A percentile compares a stretch with the other conserved stretches of the same genome.
These are phyloP conservation scores for Spodoptera littoralis DNA, from an alignment of 2,888 invertebrate genomes.

Conservation along the genomic window DNA sequence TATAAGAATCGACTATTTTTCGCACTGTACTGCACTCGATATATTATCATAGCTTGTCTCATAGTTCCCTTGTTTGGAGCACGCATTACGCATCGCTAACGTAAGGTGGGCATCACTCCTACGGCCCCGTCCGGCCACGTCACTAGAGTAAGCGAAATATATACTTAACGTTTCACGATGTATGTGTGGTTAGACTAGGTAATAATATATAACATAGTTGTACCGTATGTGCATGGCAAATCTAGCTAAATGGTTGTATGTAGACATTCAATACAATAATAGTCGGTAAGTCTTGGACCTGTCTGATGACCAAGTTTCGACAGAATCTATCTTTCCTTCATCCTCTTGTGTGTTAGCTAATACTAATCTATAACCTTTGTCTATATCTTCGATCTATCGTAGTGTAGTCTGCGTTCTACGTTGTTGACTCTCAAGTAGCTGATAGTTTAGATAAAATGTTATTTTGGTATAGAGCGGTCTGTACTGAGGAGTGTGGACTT, in stretches of 20 bases:
- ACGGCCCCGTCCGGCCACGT: conserved; percentile 75
- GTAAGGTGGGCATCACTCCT: conserved; percentile 72
- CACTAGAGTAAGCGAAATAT: conserved; percentile 68
- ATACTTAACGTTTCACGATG: conserved; percentile 75
- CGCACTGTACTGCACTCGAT: conserved; percentile 81
- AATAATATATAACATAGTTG: conserved; percentile 74
- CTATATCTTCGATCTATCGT: conserved; percentile 75
- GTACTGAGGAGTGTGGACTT: conserved; percentile 65
- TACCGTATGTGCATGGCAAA: conserved; percentile 84
- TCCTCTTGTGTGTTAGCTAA: conserved; percentile 60
- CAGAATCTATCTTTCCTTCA: conserved; percentile 56
- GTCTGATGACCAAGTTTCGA: conserved; percentile 59
- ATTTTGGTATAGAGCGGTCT: conserved; percentile 82
- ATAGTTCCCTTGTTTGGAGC: conserved; percentile 72
- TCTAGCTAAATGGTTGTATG: conserved; percentile 86
- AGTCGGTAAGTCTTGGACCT: conserved; percentile 68
- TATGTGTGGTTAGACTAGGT: conserved; percentile 86
- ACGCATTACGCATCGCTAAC: conserved; percentile 71
- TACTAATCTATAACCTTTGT: conserved; percentile 68
- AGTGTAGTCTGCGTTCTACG: conserved; percentile 81
- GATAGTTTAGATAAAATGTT: conserved; percentile 78
- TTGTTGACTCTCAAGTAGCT: conserved; percentile 85
- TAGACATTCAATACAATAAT: conserved; percentile 86
- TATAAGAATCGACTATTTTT: conserved; percentile 81
- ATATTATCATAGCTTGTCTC: conserved; percentile 86